Base-by-base conservation (phyloP, 2,113 vertebrate genomes). In the Chrysochloris asiatica region DNA sequence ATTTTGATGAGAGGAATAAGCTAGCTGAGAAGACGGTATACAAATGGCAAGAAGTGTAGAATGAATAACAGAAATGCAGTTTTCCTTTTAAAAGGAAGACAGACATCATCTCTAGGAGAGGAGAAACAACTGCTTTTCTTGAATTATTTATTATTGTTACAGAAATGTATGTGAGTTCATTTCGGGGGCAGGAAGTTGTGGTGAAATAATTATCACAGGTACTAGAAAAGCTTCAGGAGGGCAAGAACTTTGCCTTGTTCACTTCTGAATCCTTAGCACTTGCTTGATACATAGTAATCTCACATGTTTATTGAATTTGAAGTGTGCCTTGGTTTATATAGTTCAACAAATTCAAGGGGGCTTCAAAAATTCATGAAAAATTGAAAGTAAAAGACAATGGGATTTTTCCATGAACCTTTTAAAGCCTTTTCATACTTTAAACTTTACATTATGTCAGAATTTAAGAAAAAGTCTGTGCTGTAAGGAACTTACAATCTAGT, bases 1-100 rank as follows among this genome's bases (percentile, higher is more conserved):
- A n/a, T 76, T 92, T 41, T 92, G 50, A 83, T 52, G 36, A 92
- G 50, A 91, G n/a, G 63, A 71, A 93, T 85, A 92, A 65, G 72
- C 77, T 71, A 52, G 72, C n/a, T 89, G 48, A 43, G 8, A 89
- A 86, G 67, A 50, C 21, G 26, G 19, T 78, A 41, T 36, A 21
- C 8, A 16, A 85, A 80, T 78, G 24, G 4, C 83, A n/a, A 77
- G n/a, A 69, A 19, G 43, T 4, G 4, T 85, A 77, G 17, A 72
- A 86, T 83, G 8, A 85, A 45, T 54, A 81, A 80, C 21, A 83
- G n/a, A 54, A 83, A 36, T 21, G 50, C 12, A 65, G 38, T 8
- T 38, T 72, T 92, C 12, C 41, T 72, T 80, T 91, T 28, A 71
- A 92, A 89, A 81, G 26, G 19, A 50, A 7, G 28, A 89, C 36